Evolutionary conservation across 2,888 invertebrate species (phyloP).

Genomic region (Uropetala carovei): DNA sequence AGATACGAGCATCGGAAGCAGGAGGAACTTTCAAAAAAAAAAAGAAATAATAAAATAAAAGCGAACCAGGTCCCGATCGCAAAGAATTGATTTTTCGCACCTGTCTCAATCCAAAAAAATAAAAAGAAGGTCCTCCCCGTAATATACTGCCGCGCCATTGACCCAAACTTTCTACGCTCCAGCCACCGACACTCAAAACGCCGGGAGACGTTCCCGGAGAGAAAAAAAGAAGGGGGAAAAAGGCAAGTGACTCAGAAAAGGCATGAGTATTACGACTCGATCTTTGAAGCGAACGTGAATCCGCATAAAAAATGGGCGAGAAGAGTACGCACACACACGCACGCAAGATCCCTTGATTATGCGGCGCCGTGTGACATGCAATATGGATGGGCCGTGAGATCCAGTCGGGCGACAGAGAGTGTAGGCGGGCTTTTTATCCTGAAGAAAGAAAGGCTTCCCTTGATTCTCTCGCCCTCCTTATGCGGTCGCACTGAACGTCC

Average conservation of each 20-base stretch:
- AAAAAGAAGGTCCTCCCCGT: neutral
- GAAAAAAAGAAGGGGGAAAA: neutral
- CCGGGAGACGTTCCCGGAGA: too few species aligned
- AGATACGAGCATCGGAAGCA: neutral
- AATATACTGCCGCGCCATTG: neutral
- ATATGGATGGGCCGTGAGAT: neutral
- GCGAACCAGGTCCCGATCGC: neutral
- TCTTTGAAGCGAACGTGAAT: neutral
- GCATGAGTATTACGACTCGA: neutral
- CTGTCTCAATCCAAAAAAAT: slow-evolving; percentile 16
- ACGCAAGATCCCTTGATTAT: neutral
- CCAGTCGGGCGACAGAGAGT: too few species aligned
- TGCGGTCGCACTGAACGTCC: neutral
- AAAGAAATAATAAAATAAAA: too few species aligned
- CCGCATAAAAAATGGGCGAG: neutral
- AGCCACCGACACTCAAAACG: too few species aligned
- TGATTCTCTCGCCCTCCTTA: neutral
- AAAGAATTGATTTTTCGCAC: slow-evolving; percentile 6
- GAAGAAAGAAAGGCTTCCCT: neutral
- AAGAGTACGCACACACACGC: neutral
- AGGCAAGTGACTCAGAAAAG: neutral
- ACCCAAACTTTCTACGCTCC: neutral
- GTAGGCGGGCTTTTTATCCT: too few species aligned
- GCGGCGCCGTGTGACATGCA: neutral
- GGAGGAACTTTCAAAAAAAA: neutral